These are phyloP conservation scores for Lota lota DNA, from an alignment of 2,113 vertebrate genomes.

Conservation along the genomic window DNA sequence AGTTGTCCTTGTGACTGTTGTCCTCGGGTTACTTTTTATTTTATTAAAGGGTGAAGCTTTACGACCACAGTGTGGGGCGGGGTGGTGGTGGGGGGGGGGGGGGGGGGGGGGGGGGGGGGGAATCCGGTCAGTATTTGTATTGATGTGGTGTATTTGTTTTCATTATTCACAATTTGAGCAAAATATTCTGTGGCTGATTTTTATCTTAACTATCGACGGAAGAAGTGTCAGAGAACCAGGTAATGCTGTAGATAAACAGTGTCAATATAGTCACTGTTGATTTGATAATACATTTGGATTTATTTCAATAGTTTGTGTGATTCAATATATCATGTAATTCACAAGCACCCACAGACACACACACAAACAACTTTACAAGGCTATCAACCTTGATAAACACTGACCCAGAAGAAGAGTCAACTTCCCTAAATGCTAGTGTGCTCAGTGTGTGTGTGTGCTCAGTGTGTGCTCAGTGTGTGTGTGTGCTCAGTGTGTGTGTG, in stretches of 20 bases:
- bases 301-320: too few species aligned
- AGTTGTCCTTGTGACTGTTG: conserved; percentile 8
- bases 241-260: too few species aligned
- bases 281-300: too few species aligned
- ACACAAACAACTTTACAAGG: not conserved
- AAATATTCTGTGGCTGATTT: too few species aligned
- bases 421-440: conserved; percentile 30
- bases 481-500: too few species aligned
- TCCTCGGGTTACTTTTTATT: conserved; percentile 29
- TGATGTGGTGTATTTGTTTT: not conserved
- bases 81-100: not conserved
- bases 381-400: conserved; percentile 26
- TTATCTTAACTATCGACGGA: too few species aligned
- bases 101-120: not conserved
- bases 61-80: conserved; percentile 32
- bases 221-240: too few species aligned
- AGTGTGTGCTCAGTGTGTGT: too few species aligned
- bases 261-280: too few species aligned
- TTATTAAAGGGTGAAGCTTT: conserved; percentile 23
- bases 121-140: not conserved
- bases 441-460: conserved; percentile 21
- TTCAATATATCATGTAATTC: too few species aligned
- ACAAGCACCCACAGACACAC: too few species aligned
- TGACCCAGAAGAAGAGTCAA: conserved; percentile 13
- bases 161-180: not conserved